Conservation (phyloP, 2,797 vertebrate genomes). For the Pogoniulus pusillus region DNA sequence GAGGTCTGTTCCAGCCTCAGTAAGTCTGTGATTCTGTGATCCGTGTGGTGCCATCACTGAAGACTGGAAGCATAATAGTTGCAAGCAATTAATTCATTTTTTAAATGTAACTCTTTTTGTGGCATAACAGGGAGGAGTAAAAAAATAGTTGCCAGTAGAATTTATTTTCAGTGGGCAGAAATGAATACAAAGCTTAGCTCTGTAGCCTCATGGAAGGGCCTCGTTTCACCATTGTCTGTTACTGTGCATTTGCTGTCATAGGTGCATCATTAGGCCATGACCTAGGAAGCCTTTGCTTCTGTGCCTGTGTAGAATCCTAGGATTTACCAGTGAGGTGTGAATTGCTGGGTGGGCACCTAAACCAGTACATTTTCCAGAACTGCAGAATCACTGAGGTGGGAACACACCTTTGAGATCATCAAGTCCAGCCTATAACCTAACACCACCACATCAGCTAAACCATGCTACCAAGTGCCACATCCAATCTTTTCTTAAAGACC, state of each 20-base stretch:
- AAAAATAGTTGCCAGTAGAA: background rate
- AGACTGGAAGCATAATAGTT: background rate
- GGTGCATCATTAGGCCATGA: background rate
- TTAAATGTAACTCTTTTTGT: too few species aligned
- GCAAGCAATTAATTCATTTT: too few species aligned
- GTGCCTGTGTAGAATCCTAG: background rate
- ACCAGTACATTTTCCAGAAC: background rate
- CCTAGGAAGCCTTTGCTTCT: background rate
- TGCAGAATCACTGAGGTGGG: too few species aligned
- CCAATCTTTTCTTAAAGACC: too few species aligned
- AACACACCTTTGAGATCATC: too few species aligned
- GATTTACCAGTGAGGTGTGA: background rate
- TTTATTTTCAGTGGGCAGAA: background rate
- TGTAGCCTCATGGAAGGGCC: background rate
- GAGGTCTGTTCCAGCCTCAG: too few species aligned
- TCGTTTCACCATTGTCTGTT: background rate
- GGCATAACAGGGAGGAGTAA: too few species aligned
- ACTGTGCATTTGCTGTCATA: fast-evolving
- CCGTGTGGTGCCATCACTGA: background rate
- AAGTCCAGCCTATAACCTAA: too few species aligned
- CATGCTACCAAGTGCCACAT: too few species aligned
- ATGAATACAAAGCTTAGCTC: background rate
- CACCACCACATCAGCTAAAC: too few species aligned
- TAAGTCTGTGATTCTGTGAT: too few species aligned
- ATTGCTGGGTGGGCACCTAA: background rate